Conservation (phyloP, 2,113 vertebrate species). For the Paralichthys olivaceus region DNA sequence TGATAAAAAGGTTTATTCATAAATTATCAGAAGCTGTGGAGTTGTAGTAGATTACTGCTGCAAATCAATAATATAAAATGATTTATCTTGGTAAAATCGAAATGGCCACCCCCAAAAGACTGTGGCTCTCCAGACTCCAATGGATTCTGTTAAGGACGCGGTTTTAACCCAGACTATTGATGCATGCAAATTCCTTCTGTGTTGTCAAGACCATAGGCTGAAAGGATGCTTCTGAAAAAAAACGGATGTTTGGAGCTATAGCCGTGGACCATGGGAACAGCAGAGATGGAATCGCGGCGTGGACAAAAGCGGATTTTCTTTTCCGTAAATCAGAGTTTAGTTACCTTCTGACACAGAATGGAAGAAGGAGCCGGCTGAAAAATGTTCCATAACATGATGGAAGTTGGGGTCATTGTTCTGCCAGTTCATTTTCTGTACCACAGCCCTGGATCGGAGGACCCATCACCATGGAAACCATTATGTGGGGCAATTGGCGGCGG, state of each 20-base stretch:
- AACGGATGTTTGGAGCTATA: constrained; percentile 45
- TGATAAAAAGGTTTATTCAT: background rate
- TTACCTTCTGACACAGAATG: constrained; percentile 61
- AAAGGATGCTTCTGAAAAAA: constrained; percentile 63
- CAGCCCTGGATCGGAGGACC: constrained; percentile 57
- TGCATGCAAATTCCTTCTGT: constrained; percentile 69
- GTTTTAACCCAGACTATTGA: constrained; percentile 59
- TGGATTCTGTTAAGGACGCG: constrained; percentile 44
- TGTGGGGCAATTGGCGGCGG: constrained; percentile 73
- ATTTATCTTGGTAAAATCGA: background rate
- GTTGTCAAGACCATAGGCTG: constrained; percentile 61
- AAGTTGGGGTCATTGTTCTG: constrained; percentile 73
- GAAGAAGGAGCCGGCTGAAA: constrained; percentile 40
- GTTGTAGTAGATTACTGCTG: background rate
- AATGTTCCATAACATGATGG: constrained; percentile 56
- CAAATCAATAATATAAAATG: constrained; percentile 12
- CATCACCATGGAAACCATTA: constrained; percentile 82
- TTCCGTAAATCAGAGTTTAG: constrained; percentile 52
- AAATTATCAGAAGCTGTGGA: background rate
- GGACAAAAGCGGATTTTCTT: constrained; percentile 59
- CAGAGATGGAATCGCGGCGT: constrained; percentile 28
- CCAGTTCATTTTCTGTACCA: constrained; percentile 57
- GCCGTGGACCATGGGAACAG: constrained; percentile 58
- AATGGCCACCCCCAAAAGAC: background rate
- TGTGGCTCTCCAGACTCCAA: constrained; percentile 14